Evolutionary conservation across 2,797 vertebrate species (phyloP).

Genomic region (Iguana delicatissima): DNA sequence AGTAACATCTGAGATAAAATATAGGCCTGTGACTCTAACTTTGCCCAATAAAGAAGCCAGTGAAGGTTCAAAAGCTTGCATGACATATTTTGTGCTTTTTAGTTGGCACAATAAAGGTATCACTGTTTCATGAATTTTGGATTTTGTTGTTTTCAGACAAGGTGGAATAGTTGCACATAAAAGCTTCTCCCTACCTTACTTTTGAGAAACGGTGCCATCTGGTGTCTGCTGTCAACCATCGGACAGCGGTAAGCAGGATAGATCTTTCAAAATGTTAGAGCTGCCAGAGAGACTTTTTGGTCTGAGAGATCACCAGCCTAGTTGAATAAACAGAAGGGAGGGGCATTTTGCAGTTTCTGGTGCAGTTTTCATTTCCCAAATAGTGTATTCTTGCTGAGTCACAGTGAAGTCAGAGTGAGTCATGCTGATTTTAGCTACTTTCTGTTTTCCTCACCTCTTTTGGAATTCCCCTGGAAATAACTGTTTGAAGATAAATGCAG

Average conservation of each 20-base stretch:
- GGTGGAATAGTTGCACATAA: neutral
- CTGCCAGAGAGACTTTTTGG: neutral
- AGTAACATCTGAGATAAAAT: too few relatives aligned
- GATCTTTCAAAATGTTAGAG: too few relatives aligned
- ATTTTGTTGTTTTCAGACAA: too few relatives aligned
- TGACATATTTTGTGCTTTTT: too few relatives aligned
- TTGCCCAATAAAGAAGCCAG: too few relatives aligned
- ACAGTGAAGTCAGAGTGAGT: neutral
- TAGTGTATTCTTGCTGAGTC: neutral
- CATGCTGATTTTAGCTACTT: neutral
- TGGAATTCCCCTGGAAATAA: neutral
- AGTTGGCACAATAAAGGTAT: too few relatives aligned
- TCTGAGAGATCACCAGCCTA: neutral
- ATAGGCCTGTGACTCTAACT: too few relatives aligned
- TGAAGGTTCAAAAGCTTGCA: too few relatives aligned
- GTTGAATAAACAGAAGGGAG: neutral
- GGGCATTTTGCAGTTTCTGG: neutral
- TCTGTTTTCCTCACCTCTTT: neutral
- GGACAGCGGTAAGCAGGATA: neutral
- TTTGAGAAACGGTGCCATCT: constrained; percentile 16
- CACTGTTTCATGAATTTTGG: too few relatives aligned
- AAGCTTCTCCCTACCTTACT: neutral
- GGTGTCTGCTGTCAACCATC: neutral
- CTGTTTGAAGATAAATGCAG: neutral
- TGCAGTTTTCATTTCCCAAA: neutral